These are phyloP conservation scores for Albula goreensis DNA, from an alignment of 2,113 vertebrate genomes.

Conservation along the genomic window DNA sequence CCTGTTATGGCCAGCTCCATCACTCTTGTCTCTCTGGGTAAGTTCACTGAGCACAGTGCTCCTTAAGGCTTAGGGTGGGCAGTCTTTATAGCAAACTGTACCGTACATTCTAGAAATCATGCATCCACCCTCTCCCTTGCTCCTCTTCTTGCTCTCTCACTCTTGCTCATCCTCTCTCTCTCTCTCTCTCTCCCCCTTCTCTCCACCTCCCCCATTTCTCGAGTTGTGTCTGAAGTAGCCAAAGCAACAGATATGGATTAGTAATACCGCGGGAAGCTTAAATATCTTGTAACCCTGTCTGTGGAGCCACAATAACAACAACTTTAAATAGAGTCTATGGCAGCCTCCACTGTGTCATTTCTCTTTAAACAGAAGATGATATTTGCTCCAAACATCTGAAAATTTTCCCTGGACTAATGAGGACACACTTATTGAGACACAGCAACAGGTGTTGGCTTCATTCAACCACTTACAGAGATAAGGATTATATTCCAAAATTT, in stretches of 20 bases:
- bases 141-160: not conserved
- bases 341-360: not conserved
- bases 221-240: not conserved
- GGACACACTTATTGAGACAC: not conserved
- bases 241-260: not conserved
- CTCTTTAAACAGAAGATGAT: not conserved
- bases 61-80: not conserved
- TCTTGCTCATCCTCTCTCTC: not conserved
- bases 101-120: conserved; percentile 30
- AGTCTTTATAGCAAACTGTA: conserved; percentile 17
- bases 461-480: too few relatives aligned
- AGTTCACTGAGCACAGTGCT: not conserved
- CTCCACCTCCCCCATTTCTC: not conserved
- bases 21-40: not conserved
- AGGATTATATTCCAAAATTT: too few relatives aligned
- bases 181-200: not conserved
- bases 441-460: too few relatives aligned
- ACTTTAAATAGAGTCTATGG: too few relatives aligned
- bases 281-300: not conserved
- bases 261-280: not conserved
- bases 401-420: not conserved
- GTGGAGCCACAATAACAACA: not conserved
- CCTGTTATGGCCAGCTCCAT: conserved; percentile 46
- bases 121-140: not conserved
- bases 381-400: not conserved